phyloP scores from a whole-genome alignment of 2,113 vertebrate species.

The Platycercus adscitus region DNA sequence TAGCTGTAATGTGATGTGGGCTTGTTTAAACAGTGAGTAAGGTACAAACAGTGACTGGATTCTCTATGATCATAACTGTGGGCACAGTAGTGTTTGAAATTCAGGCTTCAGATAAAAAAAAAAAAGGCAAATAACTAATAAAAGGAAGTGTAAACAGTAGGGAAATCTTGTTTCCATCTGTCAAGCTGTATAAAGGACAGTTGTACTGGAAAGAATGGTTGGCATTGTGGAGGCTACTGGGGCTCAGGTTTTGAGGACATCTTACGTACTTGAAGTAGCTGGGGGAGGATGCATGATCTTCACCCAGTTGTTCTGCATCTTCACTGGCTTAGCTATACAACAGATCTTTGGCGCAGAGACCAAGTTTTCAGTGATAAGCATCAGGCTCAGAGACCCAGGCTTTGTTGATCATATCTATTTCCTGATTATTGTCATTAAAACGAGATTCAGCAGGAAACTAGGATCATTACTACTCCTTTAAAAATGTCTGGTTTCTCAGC shows the following conservation, averaged over 20 bases:
- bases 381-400: neutral
- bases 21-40: constrained; percentile 14
- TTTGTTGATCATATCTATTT: neutral
- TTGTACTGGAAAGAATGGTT: neutral
- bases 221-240: neutral
- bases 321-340: neutral
- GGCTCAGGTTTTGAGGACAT: neutral
- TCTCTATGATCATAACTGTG: neutral
- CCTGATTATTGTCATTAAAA: neutral
- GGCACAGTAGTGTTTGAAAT: constrained; percentile 9
- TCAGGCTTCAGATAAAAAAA: neutral
- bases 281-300: neutral
- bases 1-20: neutral
- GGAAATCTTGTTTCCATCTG: neutral
- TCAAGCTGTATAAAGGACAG: neutral
- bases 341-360: neutral
- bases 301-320: neutral
- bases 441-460: neutral
- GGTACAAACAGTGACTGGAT: neutral
- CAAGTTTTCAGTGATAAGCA: neutral
- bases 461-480: neutral
- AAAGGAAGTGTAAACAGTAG: constrained; percentile 20
- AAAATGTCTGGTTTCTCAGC: neutral
- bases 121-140: neutral
- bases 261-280: fast-evolving